A percentile compares a stretch with the other conserved stretches of the same genome.
Evolutionary conservation across 2,113 vertebrate species (phyloP).

Genomic region (Ploceus nigricollis): DNA sequence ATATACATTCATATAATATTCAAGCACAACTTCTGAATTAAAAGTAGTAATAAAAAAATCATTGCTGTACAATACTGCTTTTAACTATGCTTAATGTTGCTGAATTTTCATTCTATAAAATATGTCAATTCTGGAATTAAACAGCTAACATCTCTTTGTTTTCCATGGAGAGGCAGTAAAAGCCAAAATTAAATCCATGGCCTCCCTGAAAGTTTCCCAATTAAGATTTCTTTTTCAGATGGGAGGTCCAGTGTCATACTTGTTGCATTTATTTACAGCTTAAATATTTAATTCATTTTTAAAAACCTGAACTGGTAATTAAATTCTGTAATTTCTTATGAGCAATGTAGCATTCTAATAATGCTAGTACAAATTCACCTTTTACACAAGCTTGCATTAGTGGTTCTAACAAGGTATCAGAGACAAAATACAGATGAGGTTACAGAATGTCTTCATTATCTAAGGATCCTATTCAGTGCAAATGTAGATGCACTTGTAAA

Average conservation of each 20-base stretch:
- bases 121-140: not conserved
- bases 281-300: not conserved
- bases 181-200: not conserved
- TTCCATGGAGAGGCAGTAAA: constrained; percentile 2
- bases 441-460: not conserved
- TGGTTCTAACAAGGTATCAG: not conserved
- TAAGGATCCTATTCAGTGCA: not conserved
- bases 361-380: not conserved
- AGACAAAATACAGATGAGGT: not conserved
- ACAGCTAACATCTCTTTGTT: not conserved
- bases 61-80: not conserved
- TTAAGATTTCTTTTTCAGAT: not conserved
- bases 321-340: not conserved
- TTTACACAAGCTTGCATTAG: not conserved
- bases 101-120: not conserved
- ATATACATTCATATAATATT: not conserved
- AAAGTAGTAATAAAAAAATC: not conserved
- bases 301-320: not conserved
- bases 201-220: not conserved
- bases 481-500: not conserved
- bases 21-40: not conserved
- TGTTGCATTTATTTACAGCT: not conserved
- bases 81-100: not conserved
- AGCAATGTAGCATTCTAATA: not conserved
- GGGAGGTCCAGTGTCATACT: not conserved